Percentiles rank a stretch among this genome's conserved stretches.
Conservation (phyloP, 2,888 invertebrate species). For the Eupithecia tripunctaria region DNA sequence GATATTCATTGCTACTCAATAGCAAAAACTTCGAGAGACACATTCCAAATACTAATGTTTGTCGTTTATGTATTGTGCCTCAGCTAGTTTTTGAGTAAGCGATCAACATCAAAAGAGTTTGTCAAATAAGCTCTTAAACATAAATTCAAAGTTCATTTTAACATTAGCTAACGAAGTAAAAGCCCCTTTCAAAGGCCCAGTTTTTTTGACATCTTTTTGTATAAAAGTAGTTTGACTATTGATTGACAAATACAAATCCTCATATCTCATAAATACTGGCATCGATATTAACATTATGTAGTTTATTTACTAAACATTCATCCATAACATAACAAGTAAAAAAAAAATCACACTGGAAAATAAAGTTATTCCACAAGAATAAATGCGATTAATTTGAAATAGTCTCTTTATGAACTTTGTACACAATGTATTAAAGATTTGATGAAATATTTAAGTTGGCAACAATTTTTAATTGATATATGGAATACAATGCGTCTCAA, state of each 20-base stretch:
- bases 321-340: background rate
- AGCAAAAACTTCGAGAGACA: background rate
- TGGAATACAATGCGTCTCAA: background rate
- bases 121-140: background rate
- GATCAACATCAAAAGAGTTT: background rate
- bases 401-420: background rate
- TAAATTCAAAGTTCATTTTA: background rate
- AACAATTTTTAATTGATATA: background rate
- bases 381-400: background rate
- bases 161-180: background rate
- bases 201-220: background rate
- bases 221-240: background rate
- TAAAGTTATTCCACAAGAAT: background rate
- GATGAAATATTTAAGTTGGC: background rate
- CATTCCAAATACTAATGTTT: background rate
- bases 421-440: background rate
- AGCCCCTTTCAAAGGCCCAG: background rate
- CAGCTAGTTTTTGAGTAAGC: background rate
- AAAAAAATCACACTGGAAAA: constrained; percentile 5
- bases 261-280: constrained; percentile 21
- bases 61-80: background rate
- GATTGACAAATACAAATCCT: background rate
- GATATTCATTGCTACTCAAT: constrained; percentile 12
- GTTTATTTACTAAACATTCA: background rate
- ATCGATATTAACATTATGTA: constrained; percentile 25